These are phyloP conservation scores for Mesoclemmys tuberculata DNA, from an alignment of 2,113 vertebrate genomes.

Conservation along the genomic window DNA sequence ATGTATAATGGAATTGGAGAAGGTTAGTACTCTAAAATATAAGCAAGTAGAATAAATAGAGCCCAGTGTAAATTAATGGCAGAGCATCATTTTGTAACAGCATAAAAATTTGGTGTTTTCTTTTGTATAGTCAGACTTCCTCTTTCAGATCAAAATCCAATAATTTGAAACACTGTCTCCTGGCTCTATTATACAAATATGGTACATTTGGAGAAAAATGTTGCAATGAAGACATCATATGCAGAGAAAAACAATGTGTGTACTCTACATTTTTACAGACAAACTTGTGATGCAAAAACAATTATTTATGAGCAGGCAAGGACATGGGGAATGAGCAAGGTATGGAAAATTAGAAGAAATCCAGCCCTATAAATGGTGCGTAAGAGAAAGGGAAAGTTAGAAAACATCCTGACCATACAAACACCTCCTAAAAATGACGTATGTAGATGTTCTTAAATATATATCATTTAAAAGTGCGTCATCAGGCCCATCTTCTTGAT, in stretches of 20 bases:
- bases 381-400: background rate
- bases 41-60: constrained; percentile 13
- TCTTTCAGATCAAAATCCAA: constrained; percentile 32
- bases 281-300: background rate
- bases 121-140: constrained; percentile 7
- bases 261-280: background rate
- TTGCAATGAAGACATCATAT: background rate
- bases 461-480: background rate
- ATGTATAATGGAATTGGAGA: background rate
- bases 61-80: background rate
- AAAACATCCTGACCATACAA: background rate
- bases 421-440: background rate
- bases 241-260: background rate
- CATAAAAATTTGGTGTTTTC: constrained; percentile 11
- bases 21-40: background rate
- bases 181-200: constrained; percentile 25
- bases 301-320: background rate
- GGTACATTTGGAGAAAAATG: background rate
- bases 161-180: constrained; percentile 23
- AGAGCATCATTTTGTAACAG: background rate
- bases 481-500: background rate
- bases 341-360: background rate
- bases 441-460: background rate
- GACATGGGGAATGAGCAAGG: background rate
- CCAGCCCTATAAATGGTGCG: background rate